Base-by-base conservation (phyloP, 37 sponge, comb jelly and placozoan species). In the Beroe forskalii region DNA sequence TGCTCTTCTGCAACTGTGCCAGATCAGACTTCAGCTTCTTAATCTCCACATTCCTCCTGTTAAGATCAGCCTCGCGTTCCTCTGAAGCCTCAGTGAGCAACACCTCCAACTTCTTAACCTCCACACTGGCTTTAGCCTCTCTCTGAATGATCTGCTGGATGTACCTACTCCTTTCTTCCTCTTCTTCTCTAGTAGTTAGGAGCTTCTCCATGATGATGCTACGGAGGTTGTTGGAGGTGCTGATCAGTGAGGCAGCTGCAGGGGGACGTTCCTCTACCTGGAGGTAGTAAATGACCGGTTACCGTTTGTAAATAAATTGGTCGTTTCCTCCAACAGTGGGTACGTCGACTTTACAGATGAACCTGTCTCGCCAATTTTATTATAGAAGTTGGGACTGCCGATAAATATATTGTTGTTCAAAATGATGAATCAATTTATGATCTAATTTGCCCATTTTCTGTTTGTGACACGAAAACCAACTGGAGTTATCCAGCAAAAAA, bases 161-260 rank as follows among this genome's bases (percentile, higher is more conserved):
- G 33, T 93, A 90, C 42, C 92, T 67, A 9, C 90, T 67, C 62
- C 93, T 90, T 12, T 90, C 94, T 38, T 91, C 92, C 75, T 95
- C 96, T 72, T 97, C 97, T 76, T 90, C 63, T 24, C 91, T 60
- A 0, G 96, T 94, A 6, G 96, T 97, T 12, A 94, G 93, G 24
- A 97, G 91, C 43, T 62, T 91, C 92, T 95, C 94, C 76, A 93
- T 83, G 62, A 91, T 42, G n/a, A 94, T 64, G 20, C 40, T 40
- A 0, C 91, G 33, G 67, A 90, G 60, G 62, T 90, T 66, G 31
- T 62, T 61, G 28, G 60, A 44, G 2, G 86, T 80, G 55, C 55
- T 44, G 55, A 80, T 80, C 6, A 80, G 86, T 32, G 86, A 80
- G 4, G 55, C 35, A 9, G 86, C 86, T 1, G 86, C 86, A 24